Base-by-base conservation (phyloP, 64 coral and sea anemone species). In the Stylophora pistillata region DNA sequence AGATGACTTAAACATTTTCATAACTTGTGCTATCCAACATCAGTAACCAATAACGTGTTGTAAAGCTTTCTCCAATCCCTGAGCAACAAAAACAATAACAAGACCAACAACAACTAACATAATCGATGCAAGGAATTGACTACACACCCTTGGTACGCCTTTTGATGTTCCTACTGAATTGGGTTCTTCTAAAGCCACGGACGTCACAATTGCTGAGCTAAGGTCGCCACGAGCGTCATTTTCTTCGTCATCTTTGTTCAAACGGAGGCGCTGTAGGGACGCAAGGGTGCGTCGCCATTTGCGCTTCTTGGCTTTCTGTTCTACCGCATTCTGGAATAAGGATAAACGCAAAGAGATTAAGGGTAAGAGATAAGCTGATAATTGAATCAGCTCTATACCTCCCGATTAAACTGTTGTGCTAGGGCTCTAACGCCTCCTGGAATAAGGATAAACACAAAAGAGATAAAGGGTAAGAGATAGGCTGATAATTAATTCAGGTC, bases 211-310 rank as follows among this genome's bases (percentile, higher is more conserved):
- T 30, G 94, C 72, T 60, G 94, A 95, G 32, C 89, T 95, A 58
- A 95, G 56, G 21, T 95, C 94, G 31, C 94, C 94, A 21, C 94
- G 89, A 41, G 72, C 86, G 71, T 95, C 94, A 32, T 74, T 95
- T 66, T 92, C 94, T 53, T 95, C 94, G 37, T 95, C 90, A 15
- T 92, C 90, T 86, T 92, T 95, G 37, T 91, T 92, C 81, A 92
- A 86, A 53, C 94, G 94, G 54, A 95, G 78, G 30, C 79, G 86
- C 7, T 82, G 72, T 32, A 95, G 69, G 12, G 94, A 96, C 3
- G 66, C 71, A 9, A 96, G 55, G 0, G 91, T 88, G 53, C 80
- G 85, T 1, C 90, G 90, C 77, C 90, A 96, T 29, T 88, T 96
- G 58, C 87, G 82, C 37, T 92, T 90, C 32, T 92, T 96, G 23